These are phyloP conservation scores for Drepana falcataria DNA, from an alignment of 2,888 invertebrate genomes.

Conservation along the genomic window DNA sequence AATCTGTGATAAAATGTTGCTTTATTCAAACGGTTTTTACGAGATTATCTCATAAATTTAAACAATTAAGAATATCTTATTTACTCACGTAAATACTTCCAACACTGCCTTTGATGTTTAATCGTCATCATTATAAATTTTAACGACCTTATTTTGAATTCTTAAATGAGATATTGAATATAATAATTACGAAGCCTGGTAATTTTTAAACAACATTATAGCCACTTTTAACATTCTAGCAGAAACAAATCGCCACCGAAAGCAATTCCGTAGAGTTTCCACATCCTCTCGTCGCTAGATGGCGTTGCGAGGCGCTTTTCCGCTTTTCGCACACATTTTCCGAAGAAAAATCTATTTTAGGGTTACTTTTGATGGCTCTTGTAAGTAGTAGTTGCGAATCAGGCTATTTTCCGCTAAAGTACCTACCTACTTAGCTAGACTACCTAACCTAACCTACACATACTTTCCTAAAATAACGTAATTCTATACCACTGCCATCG, in stretches of 20 bases:
- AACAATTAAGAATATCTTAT: not conserved
- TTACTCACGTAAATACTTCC: not conserved
- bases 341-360: conserved; percentile 8
- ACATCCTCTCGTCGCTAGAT: conserved; percentile 61
- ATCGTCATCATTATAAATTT: not conserved
- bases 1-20: not conserved
- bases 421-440: no score
- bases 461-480: no score
- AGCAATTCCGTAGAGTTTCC: not conserved
- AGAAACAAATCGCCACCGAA: no score
- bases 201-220: no score
- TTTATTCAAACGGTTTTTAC: not conserved
- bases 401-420: no score
- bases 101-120: not conserved
- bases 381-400: no score
- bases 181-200: no score
- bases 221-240: no score
- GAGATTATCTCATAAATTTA: not conserved
- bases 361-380: no score
- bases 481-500: no score
- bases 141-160: not conserved
- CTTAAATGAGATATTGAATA: not conserved
- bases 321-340: conserved; percentile 47
- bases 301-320: conserved; percentile 52
- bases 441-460: no score